Percentiles rank a stretch among this genome's conserved stretches.
phyloP scores from a whole-genome alignment of 2,888 invertebrate genomes.

The Drosophila parthenogenetica region DNA sequence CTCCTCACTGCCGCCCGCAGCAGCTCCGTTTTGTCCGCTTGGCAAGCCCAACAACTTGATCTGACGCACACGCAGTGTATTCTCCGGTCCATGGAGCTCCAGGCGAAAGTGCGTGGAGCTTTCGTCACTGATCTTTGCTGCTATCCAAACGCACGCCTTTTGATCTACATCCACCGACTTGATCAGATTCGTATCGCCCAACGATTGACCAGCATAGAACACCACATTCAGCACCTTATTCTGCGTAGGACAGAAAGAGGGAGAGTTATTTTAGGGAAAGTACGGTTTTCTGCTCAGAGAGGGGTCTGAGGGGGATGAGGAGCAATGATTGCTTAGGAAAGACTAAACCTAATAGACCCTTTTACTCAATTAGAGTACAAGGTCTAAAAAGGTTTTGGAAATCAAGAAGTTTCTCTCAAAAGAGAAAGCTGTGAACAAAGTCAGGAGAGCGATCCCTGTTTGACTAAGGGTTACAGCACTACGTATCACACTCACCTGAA shows the following conservation, averaged over 20 bases:
- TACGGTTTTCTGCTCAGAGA: too few species aligned
- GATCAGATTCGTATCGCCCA: conserved; percentile 92
- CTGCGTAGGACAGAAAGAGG: conserved; percentile 85
- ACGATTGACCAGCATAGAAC: conserved; percentile 93
- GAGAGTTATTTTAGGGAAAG: too few species aligned
- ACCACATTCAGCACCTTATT: conserved; percentile 94
- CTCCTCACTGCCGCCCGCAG: conserved; percentile 12
- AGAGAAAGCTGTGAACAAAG: too few species aligned
- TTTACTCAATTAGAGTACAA: too few species aligned
- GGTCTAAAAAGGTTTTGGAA: too few species aligned
- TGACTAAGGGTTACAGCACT: too few species aligned
- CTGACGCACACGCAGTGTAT: conserved; percentile 95
- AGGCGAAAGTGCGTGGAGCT: conserved; percentile 89
- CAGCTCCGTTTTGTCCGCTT: conserved; percentile 44
- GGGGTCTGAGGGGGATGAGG: too few species aligned
- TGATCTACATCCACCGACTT: conserved; percentile 94
- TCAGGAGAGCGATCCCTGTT: too few species aligned
- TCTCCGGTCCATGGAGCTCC: conserved; percentile 96
- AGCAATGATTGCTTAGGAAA: too few species aligned
- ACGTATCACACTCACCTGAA: conserved; percentile 90
- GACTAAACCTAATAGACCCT: too few species aligned
- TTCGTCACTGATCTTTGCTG: conserved; percentile 90
- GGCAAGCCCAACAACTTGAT: conserved; percentile 89
- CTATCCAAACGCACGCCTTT: conserved; percentile 95
- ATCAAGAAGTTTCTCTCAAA: too few species aligned